Base-by-base conservation (phyloP, 2,797 vertebrate genomes). In the Fundulus diaphanus region DNA sequence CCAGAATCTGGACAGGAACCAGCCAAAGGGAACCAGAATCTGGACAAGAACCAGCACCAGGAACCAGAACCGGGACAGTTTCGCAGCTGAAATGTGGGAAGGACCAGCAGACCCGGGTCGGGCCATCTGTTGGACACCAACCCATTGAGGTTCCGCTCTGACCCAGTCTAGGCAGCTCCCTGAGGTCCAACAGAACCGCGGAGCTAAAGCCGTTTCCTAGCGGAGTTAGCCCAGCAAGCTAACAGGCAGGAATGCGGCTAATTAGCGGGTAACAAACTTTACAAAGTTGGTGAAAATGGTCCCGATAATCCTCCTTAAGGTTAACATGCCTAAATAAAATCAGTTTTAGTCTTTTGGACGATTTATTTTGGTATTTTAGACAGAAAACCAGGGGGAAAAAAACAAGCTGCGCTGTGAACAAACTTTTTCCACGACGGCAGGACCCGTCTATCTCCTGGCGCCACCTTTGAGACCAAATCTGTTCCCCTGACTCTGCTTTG, bases 361-460 rank as follows among this genome's bases (percentile, higher is more conserved):
- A 0, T 0, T 4, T 0, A n/a, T 22, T 22, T 27, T 31, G 4
- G 0, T 1, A 31, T 44, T 69, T 66, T 49, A 65, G 16, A 52
- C 56, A 27, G 0, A 3, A 15, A 61, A 51, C 11, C 11, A 7
- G 12, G 2, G 1, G 0, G 51, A 40, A 7, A 46, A 40, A 7
- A 70, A 70, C 3, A 29, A 29, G 44, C 76, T 48, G 57, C 37
- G 52, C 44, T 29, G 16, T 12, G 49, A 24, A 4, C 11, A 66
- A 92, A 91, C 81, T 84, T 88, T 79, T 77, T 83, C 73, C 81
- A 80, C 79, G 85, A 80, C 88, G 20, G 13, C 9, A 20, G 90
- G 87, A 27, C 48, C 56, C 76, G 85, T 83, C 91, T 92, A 93
- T 12, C 1, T 49, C 67, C 89, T 80, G 85, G 83, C 56, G 20